phyloP scores from a whole-genome alignment of 2,797 vertebrate species.

The Petrocephalus schoutedeni region DNA sequence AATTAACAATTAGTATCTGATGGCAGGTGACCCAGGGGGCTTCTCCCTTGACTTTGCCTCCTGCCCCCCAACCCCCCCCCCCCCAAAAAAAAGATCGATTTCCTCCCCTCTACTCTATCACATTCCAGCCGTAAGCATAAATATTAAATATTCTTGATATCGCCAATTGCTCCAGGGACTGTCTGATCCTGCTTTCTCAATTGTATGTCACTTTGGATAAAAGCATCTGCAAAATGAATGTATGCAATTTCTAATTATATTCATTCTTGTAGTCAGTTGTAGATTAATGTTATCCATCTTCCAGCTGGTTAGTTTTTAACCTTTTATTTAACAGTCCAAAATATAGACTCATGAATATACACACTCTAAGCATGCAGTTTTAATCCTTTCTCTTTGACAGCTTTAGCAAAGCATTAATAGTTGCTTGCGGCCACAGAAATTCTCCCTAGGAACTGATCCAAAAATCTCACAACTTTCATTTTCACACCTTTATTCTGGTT shows the following conservation, averaged over 20 bases:
- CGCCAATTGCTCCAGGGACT: not conserved
- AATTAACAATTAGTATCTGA: not conserved
- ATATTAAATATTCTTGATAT: not conserved
- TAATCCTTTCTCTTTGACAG: not conserved
- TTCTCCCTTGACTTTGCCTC: not conserved
- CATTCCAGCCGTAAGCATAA: not conserved
- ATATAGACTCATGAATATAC: not conserved
- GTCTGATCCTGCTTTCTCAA: not conserved
- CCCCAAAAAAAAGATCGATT: not conserved
- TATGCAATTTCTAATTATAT: not conserved
- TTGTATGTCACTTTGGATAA: not conserved
- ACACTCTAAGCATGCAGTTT: not conserved
- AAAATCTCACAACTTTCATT: not conserved
- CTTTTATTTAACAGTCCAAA: constrained; percentile 8
- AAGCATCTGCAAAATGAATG: not conserved
- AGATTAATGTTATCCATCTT: not conserved
- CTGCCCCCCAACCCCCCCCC: not conserved
- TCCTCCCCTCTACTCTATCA: not conserved
- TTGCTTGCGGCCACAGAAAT: not conserved
- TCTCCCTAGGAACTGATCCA: not conserved
- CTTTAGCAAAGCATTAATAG: not conserved
- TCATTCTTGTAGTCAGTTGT: not conserved
- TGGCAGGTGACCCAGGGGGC: not conserved
- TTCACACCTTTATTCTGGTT: not conserved
- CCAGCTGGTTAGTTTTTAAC: not conserved